These are phyloP conservation scores for Agriotes lineatus DNA, from an alignment of 2,888 invertebrate genomes.

Conservation along the genomic window DNA sequence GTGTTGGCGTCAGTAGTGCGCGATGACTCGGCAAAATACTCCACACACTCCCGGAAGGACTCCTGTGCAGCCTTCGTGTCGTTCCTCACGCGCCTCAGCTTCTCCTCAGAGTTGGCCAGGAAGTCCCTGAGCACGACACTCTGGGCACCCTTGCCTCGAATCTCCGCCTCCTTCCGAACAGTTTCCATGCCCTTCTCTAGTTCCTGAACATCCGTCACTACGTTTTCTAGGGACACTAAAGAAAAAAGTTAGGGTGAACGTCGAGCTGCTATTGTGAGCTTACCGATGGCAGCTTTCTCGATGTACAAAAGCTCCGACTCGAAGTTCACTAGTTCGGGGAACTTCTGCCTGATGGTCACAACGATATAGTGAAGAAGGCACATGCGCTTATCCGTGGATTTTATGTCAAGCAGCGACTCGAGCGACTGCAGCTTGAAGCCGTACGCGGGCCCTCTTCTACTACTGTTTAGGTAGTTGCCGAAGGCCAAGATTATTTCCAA, in stretches of 20 bases:
- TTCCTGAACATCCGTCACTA: conserved; percentile 92
- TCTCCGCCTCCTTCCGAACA: conserved; percentile 86
- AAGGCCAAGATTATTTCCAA: conserved; percentile 97
- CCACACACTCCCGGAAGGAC: conserved; percentile 93
- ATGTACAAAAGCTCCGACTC: conserved; percentile 93
- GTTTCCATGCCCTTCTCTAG: conserved; percentile 97
- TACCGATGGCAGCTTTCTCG: conserved; percentile 96
- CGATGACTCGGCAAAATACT: conserved; percentile 97
- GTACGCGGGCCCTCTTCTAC: conserved; percentile 96
- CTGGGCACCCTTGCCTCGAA: conserved; percentile 77
- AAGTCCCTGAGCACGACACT: conserved; percentile 84
- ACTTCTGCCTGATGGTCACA: conserved; percentile 88
- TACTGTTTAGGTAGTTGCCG: conserved; percentile 98
- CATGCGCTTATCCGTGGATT: conserved; percentile 94
- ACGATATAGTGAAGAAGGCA: conserved; percentile 96
- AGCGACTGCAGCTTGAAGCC: conserved; percentile 97
- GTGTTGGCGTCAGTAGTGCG: conserved; percentile 93
- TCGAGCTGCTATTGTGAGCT: conserved; percentile 40
- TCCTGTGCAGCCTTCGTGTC: conserved; percentile 86
- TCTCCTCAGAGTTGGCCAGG: conserved; percentile 86
- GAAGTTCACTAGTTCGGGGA: conserved; percentile 91
- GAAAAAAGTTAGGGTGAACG: conserved; percentile 21
- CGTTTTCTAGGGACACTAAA: conserved; percentile 94
- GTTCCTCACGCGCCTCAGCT: conserved; percentile 80
- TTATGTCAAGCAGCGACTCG: conserved; percentile 95